These are phyloP conservation scores for Monopis laevigella DNA, from an alignment of 2,888 invertebrate species.

Conservation along the genomic window DNA sequence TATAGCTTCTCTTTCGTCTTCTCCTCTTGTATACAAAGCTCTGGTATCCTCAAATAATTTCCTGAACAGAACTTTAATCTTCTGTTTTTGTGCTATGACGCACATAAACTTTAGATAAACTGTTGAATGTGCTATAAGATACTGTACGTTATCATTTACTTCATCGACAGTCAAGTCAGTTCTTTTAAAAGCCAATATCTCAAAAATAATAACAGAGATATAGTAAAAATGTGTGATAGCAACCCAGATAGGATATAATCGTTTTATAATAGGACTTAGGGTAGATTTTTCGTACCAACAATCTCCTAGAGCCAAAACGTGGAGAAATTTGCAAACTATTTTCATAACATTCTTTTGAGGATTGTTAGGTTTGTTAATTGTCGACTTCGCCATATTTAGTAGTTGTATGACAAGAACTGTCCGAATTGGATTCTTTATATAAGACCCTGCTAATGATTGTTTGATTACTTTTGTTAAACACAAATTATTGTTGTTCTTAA, in stretches of 20 bases:
- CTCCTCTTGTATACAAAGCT: slow-evolving; percentile 19
- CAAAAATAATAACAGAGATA: slow-evolving; percentile 25
- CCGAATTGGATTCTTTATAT: not conserved
- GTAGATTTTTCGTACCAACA: slow-evolving; percentile 31
- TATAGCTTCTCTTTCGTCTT: slow-evolving; percentile 28
- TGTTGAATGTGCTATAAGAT: slow-evolving; percentile 24
- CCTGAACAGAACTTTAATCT: slow-evolving; percentile 27
- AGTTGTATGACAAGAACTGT: not conserved
- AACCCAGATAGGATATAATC: slow-evolving; percentile 27
- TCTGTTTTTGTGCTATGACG: slow-evolving; percentile 26
- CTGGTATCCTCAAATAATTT: slow-evolving; percentile 31
- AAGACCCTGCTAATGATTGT: no score
- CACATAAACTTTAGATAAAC: slow-evolving; percentile 26
- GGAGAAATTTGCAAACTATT: slow-evolving; percentile 27
- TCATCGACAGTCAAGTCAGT: slow-evolving; percentile 31
- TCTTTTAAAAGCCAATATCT: slow-evolving; percentile 26
- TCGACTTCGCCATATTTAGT: not conserved
- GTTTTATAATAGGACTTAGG: slow-evolving; percentile 18
- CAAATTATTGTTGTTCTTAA: no score
- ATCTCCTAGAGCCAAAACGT: slow-evolving; percentile 30
- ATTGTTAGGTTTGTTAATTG: slow-evolving; percentile 19
- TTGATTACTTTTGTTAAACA: no score
- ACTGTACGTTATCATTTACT: slow-evolving; percentile 30
- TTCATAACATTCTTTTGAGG: slow-evolving; percentile 33
- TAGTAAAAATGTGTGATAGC: slow-evolving; percentile 27